Evolutionary conservation across 2,888 invertebrate species (phyloP), one percentile per base, ranked within the genome.

Genomic region (Odontocolon sp.): DNA sequence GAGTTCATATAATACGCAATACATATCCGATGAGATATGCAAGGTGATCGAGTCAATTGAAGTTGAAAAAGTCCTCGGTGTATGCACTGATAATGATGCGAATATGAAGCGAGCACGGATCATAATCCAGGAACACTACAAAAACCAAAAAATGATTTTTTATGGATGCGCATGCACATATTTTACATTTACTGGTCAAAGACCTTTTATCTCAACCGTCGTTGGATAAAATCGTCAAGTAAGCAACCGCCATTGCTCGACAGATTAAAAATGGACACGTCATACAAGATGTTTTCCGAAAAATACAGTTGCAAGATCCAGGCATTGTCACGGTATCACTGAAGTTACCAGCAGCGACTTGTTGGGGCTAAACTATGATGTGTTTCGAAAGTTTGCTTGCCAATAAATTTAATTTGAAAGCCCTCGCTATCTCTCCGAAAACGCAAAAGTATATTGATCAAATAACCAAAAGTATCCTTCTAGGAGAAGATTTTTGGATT

Each of bases 51-150:
- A 78, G 11, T 63, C 66, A 28, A 57, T 79, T 26, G 77, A 76
- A 33, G 16, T 33, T 8, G 23, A 57, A 33, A 79, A 79, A 72
- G 64, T 74, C 18, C n/a, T 78, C 11, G 75, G 42, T 26, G 40
- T 78, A 8, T 69, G 75, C 26, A 78, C 80, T 23, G 76, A 79
- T 31, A 80, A 81, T 42, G 78, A 73, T 2, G 9, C 69, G 6
- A 67, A 64, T 16, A 79, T 63, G 61, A 52, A 42, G 38, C 45
- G 26, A 21, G 76, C 78, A 11, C 68, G 74, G 71, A 33, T 52
- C 16, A 31, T 79, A 11, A 26, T 80, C 9, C 33, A 61, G 16
- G 28, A 45, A 36, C 45, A 69, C 28, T 77, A 74, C 47, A 18
- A 50, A 28, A 23, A 70, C 21, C 40, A 61, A 14, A 28, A 42